These are phyloP conservation scores for Luehdorfia chinensis DNA, from an alignment of 1,140 invertebrate genomes.

Conservation along the genomic window DNA sequence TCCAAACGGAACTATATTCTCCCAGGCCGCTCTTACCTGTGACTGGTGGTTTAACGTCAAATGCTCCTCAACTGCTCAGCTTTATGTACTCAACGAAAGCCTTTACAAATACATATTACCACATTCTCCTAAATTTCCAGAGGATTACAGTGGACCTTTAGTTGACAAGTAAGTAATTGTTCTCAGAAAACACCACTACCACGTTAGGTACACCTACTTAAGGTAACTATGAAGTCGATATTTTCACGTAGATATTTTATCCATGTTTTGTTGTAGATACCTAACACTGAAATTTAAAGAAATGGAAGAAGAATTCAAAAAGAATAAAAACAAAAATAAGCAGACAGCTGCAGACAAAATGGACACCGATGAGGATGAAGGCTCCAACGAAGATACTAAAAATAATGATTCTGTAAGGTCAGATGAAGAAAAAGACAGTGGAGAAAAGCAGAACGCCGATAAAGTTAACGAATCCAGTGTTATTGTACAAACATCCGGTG, in stretches of 20 bases:
- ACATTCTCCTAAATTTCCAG: slow-evolving; percentile 90
- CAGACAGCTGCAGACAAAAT: slow-evolving; percentile 39
- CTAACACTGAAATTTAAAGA: slow-evolving; percentile 89
- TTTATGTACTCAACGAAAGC: slow-evolving; percentile 92
- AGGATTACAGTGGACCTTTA: slow-evolving; percentile 90
- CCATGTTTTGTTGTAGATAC: slow-evolving; percentile 77
- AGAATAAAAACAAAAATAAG: slow-evolving; percentile 72
- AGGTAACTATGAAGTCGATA: too few relatives aligned
- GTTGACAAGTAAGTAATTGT: slow-evolving; percentile 82
- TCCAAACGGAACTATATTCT: slow-evolving; percentile 94
- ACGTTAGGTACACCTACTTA: too few relatives aligned
- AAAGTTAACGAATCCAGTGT: slow-evolving; percentile 39
- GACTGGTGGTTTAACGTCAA: slow-evolving; percentile 96
- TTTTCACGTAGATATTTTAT: background rate
- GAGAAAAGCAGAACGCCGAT: slow-evolving; percentile 21
- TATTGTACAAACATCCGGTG: slow-evolving; percentile 50
- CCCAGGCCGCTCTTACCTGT: slow-evolving; percentile 89
- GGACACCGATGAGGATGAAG: slow-evolving; percentile 44
- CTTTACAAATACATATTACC: slow-evolving; percentile 92
- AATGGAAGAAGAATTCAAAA: slow-evolving; percentile 86
- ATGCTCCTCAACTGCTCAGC: slow-evolving; percentile 87
- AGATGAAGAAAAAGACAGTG: slow-evolving; percentile 19
- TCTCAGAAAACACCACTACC: too few relatives aligned
- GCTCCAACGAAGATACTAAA: slow-evolving; percentile 24
- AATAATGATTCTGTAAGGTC: slow-evolving; percentile 5